Evolutionary conservation across 2,113 vertebrate species (phyloP).

Genomic region (Leptodactylus fuscus): DNA sequence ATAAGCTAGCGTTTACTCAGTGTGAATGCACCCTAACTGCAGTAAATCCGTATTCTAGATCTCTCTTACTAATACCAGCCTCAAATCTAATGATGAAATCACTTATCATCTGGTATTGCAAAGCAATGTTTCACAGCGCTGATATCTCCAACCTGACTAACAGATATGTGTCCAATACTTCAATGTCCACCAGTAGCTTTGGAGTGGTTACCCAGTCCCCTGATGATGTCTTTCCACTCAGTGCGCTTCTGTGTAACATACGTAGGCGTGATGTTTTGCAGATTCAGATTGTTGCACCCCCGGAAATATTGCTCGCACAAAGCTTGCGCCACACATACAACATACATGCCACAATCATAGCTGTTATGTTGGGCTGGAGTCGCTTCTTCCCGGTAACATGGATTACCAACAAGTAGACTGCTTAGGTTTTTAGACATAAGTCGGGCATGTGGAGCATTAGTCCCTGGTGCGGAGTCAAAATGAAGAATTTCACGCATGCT

Average conservation of each 20-base stretch:
- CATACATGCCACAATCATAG: conserved; percentile 98
- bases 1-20: no score
- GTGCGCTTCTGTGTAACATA: conserved; percentile 88
- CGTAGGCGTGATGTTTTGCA: conserved; percentile 86
- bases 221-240: conserved; percentile 88
- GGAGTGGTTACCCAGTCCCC: conserved; percentile 78
- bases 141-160: not conserved
- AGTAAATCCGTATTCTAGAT: no score
- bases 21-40: no score
- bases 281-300: conserved; percentile 68
- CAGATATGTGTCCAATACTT: not conserved
- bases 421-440: conserved; percentile 87
- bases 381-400: conserved; percentile 83
- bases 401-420: conserved; percentile 77
- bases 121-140: not conserved
- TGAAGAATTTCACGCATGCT: conserved; percentile 84
- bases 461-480: conserved; percentile 90
- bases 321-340: conserved; percentile 89
- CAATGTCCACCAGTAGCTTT: not conserved
- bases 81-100: not conserved
- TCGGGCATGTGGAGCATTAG: conserved; percentile 85
- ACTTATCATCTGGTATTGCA: not conserved
- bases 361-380: conserved; percentile 93
- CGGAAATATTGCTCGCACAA: conserved; percentile 80
- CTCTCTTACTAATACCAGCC: no score